phyloP scores from a whole-genome alignment of 37 sponge, comb jelly and placozoan genomes.

The Tethya wilhelma region DNA sequence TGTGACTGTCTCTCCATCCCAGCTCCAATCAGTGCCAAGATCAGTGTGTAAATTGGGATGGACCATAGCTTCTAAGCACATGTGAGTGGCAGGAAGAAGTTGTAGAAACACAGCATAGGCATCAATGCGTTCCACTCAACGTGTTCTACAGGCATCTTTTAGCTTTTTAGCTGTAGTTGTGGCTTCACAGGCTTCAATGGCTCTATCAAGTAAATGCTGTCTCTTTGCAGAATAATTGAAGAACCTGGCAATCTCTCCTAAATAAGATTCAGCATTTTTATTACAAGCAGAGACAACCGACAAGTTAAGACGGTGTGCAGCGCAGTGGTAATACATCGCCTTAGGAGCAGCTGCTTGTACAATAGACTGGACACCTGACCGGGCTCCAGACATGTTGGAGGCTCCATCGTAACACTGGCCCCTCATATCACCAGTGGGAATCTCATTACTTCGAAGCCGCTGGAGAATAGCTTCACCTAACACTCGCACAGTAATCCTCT shows the following conservation, averaged over 20 bases:
- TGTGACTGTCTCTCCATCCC: slow-evolving; percentile 67
- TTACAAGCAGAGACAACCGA: slow-evolving; percentile 41
- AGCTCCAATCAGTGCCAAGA: slow-evolving; percentile 52
- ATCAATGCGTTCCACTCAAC: slow-evolving; percentile 56
- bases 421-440: slow-evolving; percentile 43
- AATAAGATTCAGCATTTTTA: slow-evolving; percentile 27
- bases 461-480: slow-evolving; percentile 51
- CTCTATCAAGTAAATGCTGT: slow-evolving; percentile 44
- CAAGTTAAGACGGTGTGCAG: slow-evolving; percentile 38
- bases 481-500: neutral
- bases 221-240: slow-evolving; percentile 60
- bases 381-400: neutral
- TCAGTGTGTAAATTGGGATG: neutral
- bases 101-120: slow-evolving; percentile 33
- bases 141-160: slow-evolving; percentile 61
- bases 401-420: slow-evolving; percentile 85
- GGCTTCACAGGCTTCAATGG: slow-evolving; percentile 21
- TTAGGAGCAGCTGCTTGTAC: neutral
- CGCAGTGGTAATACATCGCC: slow-evolving; percentile 40
- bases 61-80: slow-evolving; percentile 31
- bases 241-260: slow-evolving; percentile 45
- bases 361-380: neutral
- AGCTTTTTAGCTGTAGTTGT: slow-evolving; percentile 37
- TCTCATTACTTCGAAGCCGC: slow-evolving; percentile 14
- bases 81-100: slow-evolving; percentile 35